Evolutionary conservation across 2,888 invertebrate genomes (phyloP).

Genomic region (Sesia apiformis): DNA sequence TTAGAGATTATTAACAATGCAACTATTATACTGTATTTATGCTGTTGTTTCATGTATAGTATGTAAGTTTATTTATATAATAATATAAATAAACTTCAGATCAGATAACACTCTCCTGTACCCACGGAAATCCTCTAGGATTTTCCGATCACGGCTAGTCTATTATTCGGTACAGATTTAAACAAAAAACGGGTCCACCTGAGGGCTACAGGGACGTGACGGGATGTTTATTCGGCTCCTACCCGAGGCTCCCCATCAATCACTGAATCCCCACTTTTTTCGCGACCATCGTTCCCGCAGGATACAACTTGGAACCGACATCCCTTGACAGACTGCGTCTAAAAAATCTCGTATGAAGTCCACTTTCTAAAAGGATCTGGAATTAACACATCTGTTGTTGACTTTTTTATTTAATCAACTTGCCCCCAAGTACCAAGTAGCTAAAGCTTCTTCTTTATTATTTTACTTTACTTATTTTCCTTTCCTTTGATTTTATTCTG

Average conservation of each 20-base stretch:
- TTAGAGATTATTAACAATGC: no score
- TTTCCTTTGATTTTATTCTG: no score
- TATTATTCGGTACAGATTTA: slow-evolving; percentile 23
- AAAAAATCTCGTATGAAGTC: slow-evolving; percentile 34
- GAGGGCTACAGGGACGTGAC: slow-evolving; percentile 44
- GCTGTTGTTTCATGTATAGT: no score
- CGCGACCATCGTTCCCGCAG: slow-evolving; percentile 47
- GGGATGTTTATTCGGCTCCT: slow-evolving; percentile 55
- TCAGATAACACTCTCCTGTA: no score
- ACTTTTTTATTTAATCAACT: background rate
- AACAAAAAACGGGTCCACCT: slow-evolving; percentile 44
- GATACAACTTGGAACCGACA: slow-evolving; percentile 33
- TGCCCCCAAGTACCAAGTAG: no score
- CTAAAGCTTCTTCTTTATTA: no score
- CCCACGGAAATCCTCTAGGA: no score
- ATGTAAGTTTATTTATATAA: no score
- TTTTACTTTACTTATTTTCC: no score
- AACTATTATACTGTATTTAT: no score
- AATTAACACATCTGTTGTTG: background rate
- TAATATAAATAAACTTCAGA: no score
- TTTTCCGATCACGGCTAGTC: slow-evolving; percentile 2
- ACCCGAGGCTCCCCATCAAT: slow-evolving; percentile 58
- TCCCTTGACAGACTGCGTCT: slow-evolving; percentile 26
- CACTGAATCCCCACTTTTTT: slow-evolving; percentile 54
- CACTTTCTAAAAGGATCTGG: slow-evolving; percentile 26